These are phyloP conservation scores for Oncorhynchus clarkii DNA, from an alignment of 2,113 vertebrate genomes.

Conservation along the genomic window DNA sequence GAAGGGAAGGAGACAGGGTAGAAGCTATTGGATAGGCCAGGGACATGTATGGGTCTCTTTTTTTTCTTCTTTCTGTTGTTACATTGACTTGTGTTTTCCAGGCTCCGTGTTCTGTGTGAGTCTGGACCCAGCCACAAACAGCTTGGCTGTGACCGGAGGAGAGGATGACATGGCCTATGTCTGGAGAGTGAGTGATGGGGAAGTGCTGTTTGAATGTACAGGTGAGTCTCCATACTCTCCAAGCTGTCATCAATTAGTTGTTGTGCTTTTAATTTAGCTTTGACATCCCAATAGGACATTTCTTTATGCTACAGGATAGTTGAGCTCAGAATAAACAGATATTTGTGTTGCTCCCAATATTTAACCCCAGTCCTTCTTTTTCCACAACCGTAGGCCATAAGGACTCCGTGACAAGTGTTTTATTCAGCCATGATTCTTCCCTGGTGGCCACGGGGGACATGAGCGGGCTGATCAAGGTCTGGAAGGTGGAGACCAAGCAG, in stretches of 20 bases:
- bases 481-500: slow-evolving; percentile 86
- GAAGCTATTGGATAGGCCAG: too few relatives aligned
- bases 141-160: slow-evolving; percentile 86
- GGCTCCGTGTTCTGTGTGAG: slow-evolving; percentile 92
- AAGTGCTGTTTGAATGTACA: slow-evolving; percentile 87
- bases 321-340: too few relatives aligned
- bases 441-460: slow-evolving; percentile 93
- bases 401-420: slow-evolving; percentile 89
- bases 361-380: not conserved
- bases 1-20: too few relatives aligned
- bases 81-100: slow-evolving; percentile 32
- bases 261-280: too few relatives aligned
- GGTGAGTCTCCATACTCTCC: slow-evolving; percentile 68
- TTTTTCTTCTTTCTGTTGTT: not conserved
- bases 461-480: slow-evolving; percentile 95
- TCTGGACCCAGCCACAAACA: slow-evolving; percentile 87
- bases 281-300: too few relatives aligned
- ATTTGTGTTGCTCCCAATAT: too few relatives aligned
- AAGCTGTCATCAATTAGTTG: too few relatives aligned
- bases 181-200: slow-evolving; percentile 87
- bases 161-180: slow-evolving; percentile 93
- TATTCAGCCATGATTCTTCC: slow-evolving; percentile 88
- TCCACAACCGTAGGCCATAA: slow-evolving; percentile 82
- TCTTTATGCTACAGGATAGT: too few relatives aligned
- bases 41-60: not conserved